These are phyloP conservation scores for Pangasius sanitwongsei DNA, from an alignment of 2,797 vertebrate species.

Conservation along the genomic window DNA sequence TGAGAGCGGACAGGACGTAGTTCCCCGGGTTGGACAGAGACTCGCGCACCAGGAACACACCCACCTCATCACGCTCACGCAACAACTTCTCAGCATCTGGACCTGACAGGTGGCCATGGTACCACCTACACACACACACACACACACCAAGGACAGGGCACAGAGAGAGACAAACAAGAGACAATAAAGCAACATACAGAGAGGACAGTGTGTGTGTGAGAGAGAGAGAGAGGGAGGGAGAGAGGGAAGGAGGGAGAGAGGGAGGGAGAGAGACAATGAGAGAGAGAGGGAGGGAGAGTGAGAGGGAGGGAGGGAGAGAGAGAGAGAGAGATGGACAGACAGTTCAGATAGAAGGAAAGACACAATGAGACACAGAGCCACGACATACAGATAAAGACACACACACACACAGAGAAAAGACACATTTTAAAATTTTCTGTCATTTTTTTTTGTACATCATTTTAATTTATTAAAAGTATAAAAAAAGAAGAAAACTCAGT, in stretches of 20 bases:
- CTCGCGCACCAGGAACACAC: conserved; percentile 92
- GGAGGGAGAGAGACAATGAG: background rate
- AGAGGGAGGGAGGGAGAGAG: too few relatives aligned
- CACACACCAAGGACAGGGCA: background rate
- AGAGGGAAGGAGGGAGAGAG: too few relatives aligned
- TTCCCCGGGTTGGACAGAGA: conserved; percentile 95
- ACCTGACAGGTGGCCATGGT: conserved; percentile 93
- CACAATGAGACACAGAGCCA: too few relatives aligned
- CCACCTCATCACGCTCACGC: conserved; percentile 79
- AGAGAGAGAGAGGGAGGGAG: too few relatives aligned
- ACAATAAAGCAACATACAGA: too few relatives aligned
- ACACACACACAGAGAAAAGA: too few relatives aligned
- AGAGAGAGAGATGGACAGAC: too few relatives aligned
- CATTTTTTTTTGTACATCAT: background rate
- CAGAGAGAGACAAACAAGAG: too few relatives aligned
- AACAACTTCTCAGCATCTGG: conserved; percentile 88
- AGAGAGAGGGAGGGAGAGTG: too few relatives aligned
- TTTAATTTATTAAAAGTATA: background rate
- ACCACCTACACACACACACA: conserved; percentile 81
- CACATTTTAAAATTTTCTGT: too few relatives aligned
- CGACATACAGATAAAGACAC: too few relatives aligned
- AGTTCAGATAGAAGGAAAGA: too few relatives aligned
- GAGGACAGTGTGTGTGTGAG: background rate
- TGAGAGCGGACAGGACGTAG: conserved; percentile 91
- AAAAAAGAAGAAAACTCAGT: background rate